These are phyloP conservation scores for Lasioglossum malachurum DNA, from an alignment of 2,888 invertebrate genomes.

Conservation along the genomic window DNA sequence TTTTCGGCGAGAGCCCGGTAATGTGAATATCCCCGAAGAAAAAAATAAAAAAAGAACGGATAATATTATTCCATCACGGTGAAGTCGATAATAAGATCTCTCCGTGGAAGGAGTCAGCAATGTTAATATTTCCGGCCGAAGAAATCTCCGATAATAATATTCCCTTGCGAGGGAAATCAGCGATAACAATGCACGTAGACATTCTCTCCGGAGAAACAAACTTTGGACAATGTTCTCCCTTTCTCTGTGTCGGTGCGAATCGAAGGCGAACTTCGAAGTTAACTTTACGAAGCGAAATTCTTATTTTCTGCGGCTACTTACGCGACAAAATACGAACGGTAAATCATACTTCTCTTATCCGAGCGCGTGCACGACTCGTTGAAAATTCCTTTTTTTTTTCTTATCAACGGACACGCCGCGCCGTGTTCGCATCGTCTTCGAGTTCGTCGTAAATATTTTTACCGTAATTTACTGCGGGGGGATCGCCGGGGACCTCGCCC, in stretches of 20 bases:
- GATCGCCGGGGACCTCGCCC: neutral
- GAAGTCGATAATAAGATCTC: neutral
- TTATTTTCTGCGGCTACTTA: neutral
- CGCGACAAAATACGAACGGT: conserved; percentile 7
- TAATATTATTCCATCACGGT: conserved; percentile 7
- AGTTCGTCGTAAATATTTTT: neutral
- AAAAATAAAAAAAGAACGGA: neutral
- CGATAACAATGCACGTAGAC: neutral
- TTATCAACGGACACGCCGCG: neutral
- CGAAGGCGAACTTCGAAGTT: neutral
- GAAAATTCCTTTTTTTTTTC: neutral
- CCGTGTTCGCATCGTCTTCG: conserved; percentile 3
- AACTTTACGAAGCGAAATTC: neutral
- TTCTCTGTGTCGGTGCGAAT: neutral
- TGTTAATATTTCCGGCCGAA: neutral
- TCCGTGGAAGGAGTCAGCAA: neutral
- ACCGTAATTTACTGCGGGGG: neutral
- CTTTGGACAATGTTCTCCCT: neutral
- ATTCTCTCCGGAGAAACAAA: neutral
- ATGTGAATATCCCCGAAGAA: neutral
- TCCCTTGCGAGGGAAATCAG: neutral
- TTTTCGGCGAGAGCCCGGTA: neutral
- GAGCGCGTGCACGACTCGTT: neutral
- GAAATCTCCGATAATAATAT: conserved; percentile 12
- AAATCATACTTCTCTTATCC: conserved; percentile 11